phyloP scores from a whole-genome alignment of 2,888 invertebrate genomes.

The Drosophila subsilvestris region DNA sequence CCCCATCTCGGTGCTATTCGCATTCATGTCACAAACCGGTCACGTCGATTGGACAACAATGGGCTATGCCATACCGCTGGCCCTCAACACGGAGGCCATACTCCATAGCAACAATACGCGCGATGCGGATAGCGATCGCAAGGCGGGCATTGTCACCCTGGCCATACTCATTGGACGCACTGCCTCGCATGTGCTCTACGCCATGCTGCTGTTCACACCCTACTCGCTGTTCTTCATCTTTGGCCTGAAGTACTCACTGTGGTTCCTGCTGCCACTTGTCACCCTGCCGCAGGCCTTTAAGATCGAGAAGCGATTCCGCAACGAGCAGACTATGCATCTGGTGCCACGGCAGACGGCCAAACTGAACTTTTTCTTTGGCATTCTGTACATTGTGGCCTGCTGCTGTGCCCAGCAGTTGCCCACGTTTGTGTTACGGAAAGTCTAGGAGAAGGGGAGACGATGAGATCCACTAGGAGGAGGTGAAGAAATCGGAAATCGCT shows the following conservation, averaged over 20 bases:
- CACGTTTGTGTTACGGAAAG: conserved; percentile 76
- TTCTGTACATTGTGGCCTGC: conserved; percentile 94
- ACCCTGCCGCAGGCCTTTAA: conserved; percentile 95
- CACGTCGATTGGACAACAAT: conserved; percentile 95
- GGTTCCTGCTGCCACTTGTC: conserved; percentile 94
- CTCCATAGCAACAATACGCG: conserved; percentile 97
- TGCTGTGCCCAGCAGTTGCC: conserved; percentile 88
- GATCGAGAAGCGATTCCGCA: conserved; percentile 94
- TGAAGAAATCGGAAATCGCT: conserved; percentile 12
- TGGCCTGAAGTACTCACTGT: conserved; percentile 92
- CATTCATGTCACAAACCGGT: conserved; percentile 96
- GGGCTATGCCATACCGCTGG: conserved; percentile 96
- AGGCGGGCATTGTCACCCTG: conserved; percentile 96
- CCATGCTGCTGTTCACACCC: conserved; percentile 94
- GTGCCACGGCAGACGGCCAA: conserved; percentile 95
- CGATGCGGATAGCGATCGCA: conserved; percentile 93
- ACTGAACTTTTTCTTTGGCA: conserved; percentile 95
- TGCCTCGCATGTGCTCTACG: conserved; percentile 95
- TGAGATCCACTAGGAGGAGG: neutral
- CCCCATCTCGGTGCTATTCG: conserved; percentile 96
- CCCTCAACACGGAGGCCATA: conserved; percentile 97
- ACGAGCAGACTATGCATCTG: conserved; percentile 90
- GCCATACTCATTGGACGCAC: conserved; percentile 97
- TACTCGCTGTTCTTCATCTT: conserved; percentile 95
- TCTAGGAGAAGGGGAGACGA: conserved; percentile 51